These are phyloP conservation scores for Alloscopus bannaensis DNA, from an alignment of 2,888 invertebrate species.

Conservation along the genomic window DNA sequence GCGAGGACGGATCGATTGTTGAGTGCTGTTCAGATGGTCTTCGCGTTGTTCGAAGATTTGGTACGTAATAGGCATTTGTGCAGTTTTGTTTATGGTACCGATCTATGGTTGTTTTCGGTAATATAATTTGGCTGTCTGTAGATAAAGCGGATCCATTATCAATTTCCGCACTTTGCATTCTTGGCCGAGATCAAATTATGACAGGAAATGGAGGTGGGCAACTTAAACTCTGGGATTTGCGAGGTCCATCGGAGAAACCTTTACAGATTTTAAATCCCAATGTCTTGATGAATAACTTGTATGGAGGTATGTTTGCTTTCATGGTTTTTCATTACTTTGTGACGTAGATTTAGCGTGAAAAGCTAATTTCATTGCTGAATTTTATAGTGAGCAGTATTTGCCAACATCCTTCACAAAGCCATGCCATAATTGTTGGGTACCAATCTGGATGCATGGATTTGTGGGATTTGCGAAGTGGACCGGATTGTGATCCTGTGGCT, in stretches of 20 bases:
- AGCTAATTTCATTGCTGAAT: background rate
- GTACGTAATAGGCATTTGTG: slow-evolving; percentile 26
- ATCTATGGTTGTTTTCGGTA: background rate
- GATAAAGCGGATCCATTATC: slow-evolving; percentile 69
- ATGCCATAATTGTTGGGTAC: slow-evolving; percentile 70
- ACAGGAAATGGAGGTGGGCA: slow-evolving; percentile 72
- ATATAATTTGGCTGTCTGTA: slow-evolving; percentile 22
- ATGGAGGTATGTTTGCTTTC: slow-evolving; percentile 48
- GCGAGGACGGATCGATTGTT: slow-evolving; percentile 71
- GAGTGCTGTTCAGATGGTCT: slow-evolving; percentile 50
- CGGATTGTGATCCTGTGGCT: slow-evolving; percentile 68
- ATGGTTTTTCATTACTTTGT: background rate
- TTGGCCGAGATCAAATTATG: slow-evolving; percentile 61
- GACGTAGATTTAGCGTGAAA: background rate
- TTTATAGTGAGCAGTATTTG: slow-evolving; percentile 65
- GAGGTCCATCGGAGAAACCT: slow-evolving; percentile 47
- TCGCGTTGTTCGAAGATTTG: slow-evolving; percentile 50
- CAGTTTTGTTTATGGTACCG: background rate
- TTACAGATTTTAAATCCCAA: slow-evolving; percentile 67
- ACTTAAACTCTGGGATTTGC: slow-evolving; percentile 71
- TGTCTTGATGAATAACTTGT: slow-evolving; percentile 67
- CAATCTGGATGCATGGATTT: slow-evolving; percentile 71
- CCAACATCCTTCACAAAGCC: slow-evolving; percentile 71
- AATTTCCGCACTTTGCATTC: slow-evolving; percentile 57
- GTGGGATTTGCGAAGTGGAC: slow-evolving; percentile 68